Base-by-base conservation (phyloP, 2,113 vertebrate genomes). In the Melierax canorus region DNA sequence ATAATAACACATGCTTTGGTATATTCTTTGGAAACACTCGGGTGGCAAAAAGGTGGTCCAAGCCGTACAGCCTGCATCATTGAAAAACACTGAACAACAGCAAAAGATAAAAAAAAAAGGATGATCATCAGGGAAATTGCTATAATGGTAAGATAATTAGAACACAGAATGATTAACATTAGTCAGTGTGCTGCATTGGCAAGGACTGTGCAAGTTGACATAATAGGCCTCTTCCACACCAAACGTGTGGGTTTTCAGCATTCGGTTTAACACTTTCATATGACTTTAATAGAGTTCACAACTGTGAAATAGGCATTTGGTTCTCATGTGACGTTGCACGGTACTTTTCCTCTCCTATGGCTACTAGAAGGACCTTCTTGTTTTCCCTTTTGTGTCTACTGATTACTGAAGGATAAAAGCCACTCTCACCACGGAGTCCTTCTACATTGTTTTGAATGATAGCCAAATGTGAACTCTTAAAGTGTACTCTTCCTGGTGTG, bases 131-230 rank as follows among this genome's bases (percentile, higher is more conserved):
- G 84, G 96, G 85, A 97, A 96, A 96, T 95, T 97, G 84, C 94
- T 95, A 91, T 94, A 95, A 95, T 97, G 86, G 88, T 96, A 69
- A 95, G 92, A 94, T 94, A 96, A 97, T 97, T 96, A 96, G 96
- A 90, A 97, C 0, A 0, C 26, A 38, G 91, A 96, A 93, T 93
- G 87, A 97, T 93, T 95, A 96, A 92, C 88, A 85, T 89, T 85
- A 94, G 84, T 55, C 83, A 95, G 63, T 82, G 86, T 68, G 58
- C 91, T 97, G 86, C 80, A 38, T 94, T 97, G 95, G 95, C 95
- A 97, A 78, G 91, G 88, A 62, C 73, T 92, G 2, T 91, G 91
- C 94, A 94, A 94, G 92, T 67, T 94, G 94, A 75, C 48, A 89
- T 75, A 94, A 95, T 95, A 73, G 91, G 58, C 84, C 39, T 92